These are phyloP conservation scores for Bettongia penicillata DNA, from an alignment of 2,113 vertebrate genomes.

Conservation along the genomic window DNA sequence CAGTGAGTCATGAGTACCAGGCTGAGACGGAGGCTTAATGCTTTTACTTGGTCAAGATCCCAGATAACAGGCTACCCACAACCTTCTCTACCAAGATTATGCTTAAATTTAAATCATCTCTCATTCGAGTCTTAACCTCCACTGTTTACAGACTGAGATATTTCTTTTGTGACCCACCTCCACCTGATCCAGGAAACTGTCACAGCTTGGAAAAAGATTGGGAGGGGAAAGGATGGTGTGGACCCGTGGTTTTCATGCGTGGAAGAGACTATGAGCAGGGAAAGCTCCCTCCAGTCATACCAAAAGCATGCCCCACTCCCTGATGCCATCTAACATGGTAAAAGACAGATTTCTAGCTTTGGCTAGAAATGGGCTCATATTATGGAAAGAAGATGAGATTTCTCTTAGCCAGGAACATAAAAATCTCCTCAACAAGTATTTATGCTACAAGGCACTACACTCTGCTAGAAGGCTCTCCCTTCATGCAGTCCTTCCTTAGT, in stretches of 20 bases:
- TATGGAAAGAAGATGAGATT: neutral
- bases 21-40: slow-evolving; percentile 4
- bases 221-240: neutral
- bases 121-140: neutral
- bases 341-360: neutral
- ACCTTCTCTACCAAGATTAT: slow-evolving; percentile 5
- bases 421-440: neutral
- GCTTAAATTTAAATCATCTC: slow-evolving; percentile 29
- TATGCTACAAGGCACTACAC: neutral
- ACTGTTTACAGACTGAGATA: neutral
- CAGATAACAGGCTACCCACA: neutral
- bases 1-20: neutral
- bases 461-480: neutral
- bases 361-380: neutral
- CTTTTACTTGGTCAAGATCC: neutral
- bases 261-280: neutral
- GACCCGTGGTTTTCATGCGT: neutral
- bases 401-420: neutral
- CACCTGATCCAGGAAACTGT: neutral
- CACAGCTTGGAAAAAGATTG: neutral
- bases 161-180: neutral
- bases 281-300: neutral
- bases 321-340: neutral
- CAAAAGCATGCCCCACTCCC: neutral
- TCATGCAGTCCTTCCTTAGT: neutral